A percentile compares a stretch with the other conserved stretches of the same genome.
Conservation (phyloP, 2,888 invertebrate species). For the Disparrhopalites patrizii region DNA sequence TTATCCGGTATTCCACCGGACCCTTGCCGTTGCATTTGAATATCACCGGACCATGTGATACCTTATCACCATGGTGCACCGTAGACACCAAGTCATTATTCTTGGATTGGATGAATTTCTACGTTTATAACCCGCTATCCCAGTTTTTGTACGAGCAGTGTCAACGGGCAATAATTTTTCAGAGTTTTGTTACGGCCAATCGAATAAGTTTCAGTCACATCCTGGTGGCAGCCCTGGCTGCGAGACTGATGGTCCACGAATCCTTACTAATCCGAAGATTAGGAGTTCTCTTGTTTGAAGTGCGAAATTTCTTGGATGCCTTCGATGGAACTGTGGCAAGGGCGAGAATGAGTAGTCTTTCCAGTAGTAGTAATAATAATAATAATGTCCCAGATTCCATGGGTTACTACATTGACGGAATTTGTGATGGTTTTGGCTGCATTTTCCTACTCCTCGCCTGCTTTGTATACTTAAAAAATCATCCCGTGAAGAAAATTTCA, state of each 20-base stretch:
- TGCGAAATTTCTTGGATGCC: conserved; percentile 78
- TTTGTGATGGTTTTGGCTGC: conserved; percentile 74
- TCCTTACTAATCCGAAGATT: conserved; percentile 66
- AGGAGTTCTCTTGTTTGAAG: conserved; percentile 72
- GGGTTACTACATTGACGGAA: conserved; percentile 77
- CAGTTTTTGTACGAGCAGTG: conserved; percentile 65
- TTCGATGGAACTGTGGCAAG: conserved; percentile 83
- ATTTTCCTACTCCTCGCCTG: conserved; percentile 67
- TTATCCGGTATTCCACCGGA: conserved; percentile 2
- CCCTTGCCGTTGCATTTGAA: conserved; percentile 21
- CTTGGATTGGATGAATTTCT: conserved; percentile 78
- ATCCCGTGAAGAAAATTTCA: conserved; percentile 67
- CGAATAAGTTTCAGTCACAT: conserved; percentile 78
- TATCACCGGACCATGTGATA: neutral
- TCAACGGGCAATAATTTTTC: conserved; percentile 58
- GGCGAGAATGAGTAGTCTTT: conserved; percentile 53
- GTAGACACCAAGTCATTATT: conserved; percentile 78
- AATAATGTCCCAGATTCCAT: too few relatives aligned
- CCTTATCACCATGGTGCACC: conserved; percentile 68
- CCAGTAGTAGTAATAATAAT: neutral
- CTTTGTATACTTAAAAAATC: conserved; percentile 64
- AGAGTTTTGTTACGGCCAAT: conserved; percentile 71
- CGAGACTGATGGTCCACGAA: conserved; percentile 69
- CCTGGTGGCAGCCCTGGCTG: conserved; percentile 68
- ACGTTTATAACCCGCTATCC: conserved; percentile 75